A percentile compares a stretch with the other conserved stretches of the same genome.
Evolutionary conservation across 2,888 invertebrate species (phyloP).

Genomic region (Capitulum mitella): DNA sequence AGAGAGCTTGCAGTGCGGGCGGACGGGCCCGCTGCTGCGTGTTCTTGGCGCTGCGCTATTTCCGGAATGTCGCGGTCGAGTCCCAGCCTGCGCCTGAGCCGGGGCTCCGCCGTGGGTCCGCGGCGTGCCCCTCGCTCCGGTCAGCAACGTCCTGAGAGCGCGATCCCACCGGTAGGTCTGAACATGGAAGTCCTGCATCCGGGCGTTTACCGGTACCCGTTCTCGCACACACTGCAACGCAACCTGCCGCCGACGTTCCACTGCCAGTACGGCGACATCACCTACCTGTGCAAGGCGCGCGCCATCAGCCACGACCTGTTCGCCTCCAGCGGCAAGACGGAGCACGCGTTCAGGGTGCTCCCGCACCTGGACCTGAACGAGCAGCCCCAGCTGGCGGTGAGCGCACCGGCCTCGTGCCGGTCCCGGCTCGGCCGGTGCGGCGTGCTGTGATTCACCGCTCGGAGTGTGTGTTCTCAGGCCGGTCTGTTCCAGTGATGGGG

Average conservation of each 20-base stretch:
- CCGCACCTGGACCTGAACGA: background rate
- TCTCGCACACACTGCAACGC: background rate
- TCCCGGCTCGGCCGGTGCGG: too few species aligned
- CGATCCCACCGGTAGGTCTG: background rate
- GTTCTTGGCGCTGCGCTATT: too few species aligned
- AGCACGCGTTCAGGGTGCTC: background rate
- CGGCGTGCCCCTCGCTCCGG: too few species aligned
- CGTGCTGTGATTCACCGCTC: too few species aligned
- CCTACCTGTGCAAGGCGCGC: conserved; percentile 3
- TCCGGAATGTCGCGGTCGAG: too few species aligned
- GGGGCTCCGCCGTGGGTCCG: too few species aligned
- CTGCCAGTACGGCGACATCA: background rate
- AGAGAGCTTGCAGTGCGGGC: too few species aligned
- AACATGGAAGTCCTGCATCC: background rate
- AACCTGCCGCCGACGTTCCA: background rate
- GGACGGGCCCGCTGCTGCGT: too few species aligned
- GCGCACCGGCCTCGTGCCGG: background rate
- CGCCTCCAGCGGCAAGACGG: background rate
- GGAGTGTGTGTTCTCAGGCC: background rate
- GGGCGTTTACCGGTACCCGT: background rate
- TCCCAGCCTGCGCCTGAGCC: too few species aligned
- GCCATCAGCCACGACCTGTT: conserved; percentile 1
- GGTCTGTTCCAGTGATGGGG: too few species aligned
- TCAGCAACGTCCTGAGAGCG: too few species aligned
- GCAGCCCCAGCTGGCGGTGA: background rate